Evolutionary conservation across 2,113 vertebrate genomes (phyloP), one percentile per base, ranked within the genome.

Genomic region (Tachysurus fulvidraco): DNA sequence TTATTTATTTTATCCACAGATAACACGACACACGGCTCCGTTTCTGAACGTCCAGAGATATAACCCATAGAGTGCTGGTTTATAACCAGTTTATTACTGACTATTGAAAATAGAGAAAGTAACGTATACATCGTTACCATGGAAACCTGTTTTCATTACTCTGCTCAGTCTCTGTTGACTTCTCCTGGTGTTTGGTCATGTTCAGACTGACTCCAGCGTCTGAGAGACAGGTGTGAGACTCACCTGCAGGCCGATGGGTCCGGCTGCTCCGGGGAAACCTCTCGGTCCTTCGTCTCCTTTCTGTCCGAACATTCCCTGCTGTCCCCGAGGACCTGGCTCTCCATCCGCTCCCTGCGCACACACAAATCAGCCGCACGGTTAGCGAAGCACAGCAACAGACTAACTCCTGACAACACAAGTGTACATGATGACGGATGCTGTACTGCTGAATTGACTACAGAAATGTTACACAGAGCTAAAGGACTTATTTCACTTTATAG

Each of bases 291-390:
- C 98, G 86, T 99, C 98, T 88, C 98, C 98, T 87, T 99, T 99
- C 89, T 99, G 98, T 85, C 98, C 98, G 87, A 99, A 99, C 97
- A 99, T 99, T 10, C 98, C 98, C 94, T 99, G 98, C 86, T 99
- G 98, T 91, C 98, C 98, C 91, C 98, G 94, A 86, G 98, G 98
- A 76, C 98, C 98, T 41, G 98, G 95, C 88, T 99, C 98, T 92
- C 98, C 98, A 94, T 99, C 98, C 54, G 95, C 96, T 86, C 98
- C 98, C 98, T 99, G 92, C 17, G 46, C 57, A 55, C n/a, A 71
- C 6, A 78, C 6, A 55, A 3, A 83, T 12, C 16, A 77, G 46
- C 19, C 19, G 12, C 3, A 44, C 8, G 8, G 17, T 73, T 11
- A 73, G 36, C 14, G 6, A 67, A 4, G 36, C 2, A n/a, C 44